These are phyloP conservation scores for Drosophila carrolli DNA, from an alignment of 1,140 invertebrate genomes.

Conservation along the genomic window DNA sequence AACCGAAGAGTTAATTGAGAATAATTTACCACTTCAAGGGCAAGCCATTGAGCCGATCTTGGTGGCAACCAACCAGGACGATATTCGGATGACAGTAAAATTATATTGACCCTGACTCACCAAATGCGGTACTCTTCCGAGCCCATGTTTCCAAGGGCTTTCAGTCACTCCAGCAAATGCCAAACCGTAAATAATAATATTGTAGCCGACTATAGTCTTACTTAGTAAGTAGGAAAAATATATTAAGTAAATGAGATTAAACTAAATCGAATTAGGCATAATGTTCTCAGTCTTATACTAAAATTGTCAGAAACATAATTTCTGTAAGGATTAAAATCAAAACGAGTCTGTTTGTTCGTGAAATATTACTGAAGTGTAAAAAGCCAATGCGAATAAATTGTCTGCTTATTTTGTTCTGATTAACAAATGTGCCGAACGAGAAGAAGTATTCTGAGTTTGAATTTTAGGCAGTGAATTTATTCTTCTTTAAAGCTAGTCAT, in stretches of 20 bases:
- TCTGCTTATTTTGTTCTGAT: neutral
- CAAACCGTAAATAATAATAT: neutral
- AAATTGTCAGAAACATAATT: too few species aligned
- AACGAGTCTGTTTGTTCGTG: too few species aligned
- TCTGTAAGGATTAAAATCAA: too few species aligned
- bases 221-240: too few species aligned
- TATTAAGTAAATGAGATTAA: too few species aligned
- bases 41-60: conserved; percentile 9
- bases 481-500: neutral
- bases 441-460: neutral
- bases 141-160: neutral
- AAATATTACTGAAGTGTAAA: too few species aligned
- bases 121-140: neutral
- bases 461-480: neutral
- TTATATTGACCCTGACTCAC: conserved; percentile 35
- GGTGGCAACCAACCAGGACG: neutral
- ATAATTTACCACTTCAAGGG: neutral
- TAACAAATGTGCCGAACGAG: neutral
- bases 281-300: too few species aligned
- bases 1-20: conserved; percentile 5
- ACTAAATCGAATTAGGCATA: too few species aligned
- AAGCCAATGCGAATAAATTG: too few species aligned
- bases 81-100: conserved; percentile 36
- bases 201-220: too few species aligned
- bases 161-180: neutral